These are phyloP conservation scores for Amblyopsis hoosieri DNA, from an alignment of 2,797 vertebrate species.

Conservation along the genomic window DNA sequence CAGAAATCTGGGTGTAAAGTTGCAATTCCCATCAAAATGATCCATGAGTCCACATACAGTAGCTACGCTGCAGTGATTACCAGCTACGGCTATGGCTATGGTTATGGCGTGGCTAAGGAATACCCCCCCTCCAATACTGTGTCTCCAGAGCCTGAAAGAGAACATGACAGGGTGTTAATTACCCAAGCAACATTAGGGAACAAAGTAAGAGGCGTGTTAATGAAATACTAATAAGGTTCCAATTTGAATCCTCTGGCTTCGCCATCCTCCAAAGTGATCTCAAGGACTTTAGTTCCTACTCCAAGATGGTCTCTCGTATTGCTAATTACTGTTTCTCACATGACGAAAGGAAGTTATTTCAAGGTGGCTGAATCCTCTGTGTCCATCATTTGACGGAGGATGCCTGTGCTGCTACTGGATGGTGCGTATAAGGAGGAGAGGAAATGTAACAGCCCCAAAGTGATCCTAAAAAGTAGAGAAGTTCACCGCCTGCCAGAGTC, in stretches of 20 bases:
- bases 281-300: slow-evolving; percentile 72
- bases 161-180: slow-evolving; percentile 71
- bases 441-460: slow-evolving; percentile 23
- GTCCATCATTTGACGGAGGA: slow-evolving; percentile 64
- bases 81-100: slow-evolving; percentile 28
- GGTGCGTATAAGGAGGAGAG: slow-evolving; percentile 32
- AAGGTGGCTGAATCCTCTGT: slow-evolving; percentile 60
- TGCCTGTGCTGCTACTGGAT: slow-evolving; percentile 42
- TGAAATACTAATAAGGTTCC: slow-evolving; percentile 78
- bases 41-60: neutral
- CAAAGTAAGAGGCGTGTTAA: slow-evolving; percentile 77
- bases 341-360: slow-evolving; percentile 69
- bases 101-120: slow-evolving; percentile 35
- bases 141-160: slow-evolving; percentile 54
- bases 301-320: slow-evolving; percentile 59
- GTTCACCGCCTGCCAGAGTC: slow-evolving; percentile 34
- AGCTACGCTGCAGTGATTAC: slow-evolving; percentile 34
- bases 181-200: slow-evolving; percentile 68
- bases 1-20: slow-evolving; percentile 10
- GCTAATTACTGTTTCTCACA: slow-evolving; percentile 71
- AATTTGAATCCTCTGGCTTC: slow-evolving; percentile 66
- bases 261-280: slow-evolving; percentile 68
- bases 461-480: slow-evolving; percentile 24
- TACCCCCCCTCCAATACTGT: slow-evolving; percentile 38
- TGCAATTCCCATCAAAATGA: slow-evolving; percentile 22